Evolutionary conservation across 2,113 vertebrate species (phyloP).

Genomic region (Gadus chalcogrammus): DNA sequence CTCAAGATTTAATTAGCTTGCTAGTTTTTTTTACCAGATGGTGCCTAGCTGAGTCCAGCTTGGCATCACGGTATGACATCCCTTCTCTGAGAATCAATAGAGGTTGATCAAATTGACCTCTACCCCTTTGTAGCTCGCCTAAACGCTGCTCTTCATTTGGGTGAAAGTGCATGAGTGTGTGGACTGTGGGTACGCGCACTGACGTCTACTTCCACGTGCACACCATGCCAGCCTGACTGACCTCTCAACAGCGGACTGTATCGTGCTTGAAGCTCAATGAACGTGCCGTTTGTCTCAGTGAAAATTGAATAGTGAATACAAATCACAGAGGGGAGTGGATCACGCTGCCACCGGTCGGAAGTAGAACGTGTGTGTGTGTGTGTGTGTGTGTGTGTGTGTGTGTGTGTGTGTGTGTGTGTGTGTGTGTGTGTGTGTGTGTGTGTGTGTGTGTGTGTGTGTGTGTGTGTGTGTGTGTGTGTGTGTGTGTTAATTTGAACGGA

Average conservation of each 20-base stretch:
- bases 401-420: too few relatives aligned
- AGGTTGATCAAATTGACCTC: constrained; percentile 35
- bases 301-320: too few relatives aligned
- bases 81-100: constrained; percentile 18
- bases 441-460: background rate
- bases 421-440: background rate
- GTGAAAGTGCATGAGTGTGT: background rate
- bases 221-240: background rate
- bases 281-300: too few relatives aligned
- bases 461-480: background rate
- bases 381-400: too few relatives aligned
- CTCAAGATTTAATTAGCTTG: constrained; percentile 39
- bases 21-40: constrained; percentile 11
- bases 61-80: constrained; percentile 39
- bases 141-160: background rate
- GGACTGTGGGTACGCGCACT: background rate
- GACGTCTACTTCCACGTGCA: background rate
- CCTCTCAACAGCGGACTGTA: background rate
- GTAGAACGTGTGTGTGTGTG: too few relatives aligned
- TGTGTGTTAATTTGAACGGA: background rate
- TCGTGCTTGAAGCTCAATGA: too few relatives aligned
- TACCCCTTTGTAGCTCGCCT: background rate
- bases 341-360: too few relatives aligned
- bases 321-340: too few relatives aligned
- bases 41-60: constrained; percentile 31